Percentiles rank a stretch among this genome's conserved stretches.
phyloP scores from a whole-genome alignment of 1,140 invertebrate species.

The Gryon sp. region DNA sequence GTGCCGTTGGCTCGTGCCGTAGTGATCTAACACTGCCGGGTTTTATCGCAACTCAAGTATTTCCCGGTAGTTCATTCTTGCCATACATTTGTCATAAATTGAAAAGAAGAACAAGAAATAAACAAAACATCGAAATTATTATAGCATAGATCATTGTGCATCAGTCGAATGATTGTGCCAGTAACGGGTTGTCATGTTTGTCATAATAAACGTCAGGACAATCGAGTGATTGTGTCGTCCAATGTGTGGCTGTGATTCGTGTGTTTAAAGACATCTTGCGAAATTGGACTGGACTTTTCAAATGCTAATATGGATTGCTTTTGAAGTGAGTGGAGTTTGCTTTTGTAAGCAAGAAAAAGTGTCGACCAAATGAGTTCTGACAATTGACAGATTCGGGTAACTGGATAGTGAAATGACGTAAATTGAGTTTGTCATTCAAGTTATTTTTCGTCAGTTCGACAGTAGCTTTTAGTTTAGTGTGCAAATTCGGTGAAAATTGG shows the following conservation, averaged over 20 bases:
- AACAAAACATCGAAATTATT: background rate
- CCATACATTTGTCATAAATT: background rate
- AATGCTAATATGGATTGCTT: background rate
- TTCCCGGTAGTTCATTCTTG: constrained; percentile 11
- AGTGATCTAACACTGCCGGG: constrained; percentile 72
- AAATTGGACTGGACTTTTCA: constrained; percentile 5
- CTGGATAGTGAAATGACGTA: too few relatives aligned
- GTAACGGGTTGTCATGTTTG: too few relatives aligned
- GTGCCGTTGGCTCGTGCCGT: constrained; percentile 79
- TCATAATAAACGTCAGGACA: constrained; percentile 1
- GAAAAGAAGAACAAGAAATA: too few relatives aligned
- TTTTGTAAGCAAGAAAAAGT: too few relatives aligned
- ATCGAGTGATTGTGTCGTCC: constrained; percentile 36
- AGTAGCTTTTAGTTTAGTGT: too few relatives aligned
- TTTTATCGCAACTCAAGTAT: constrained; percentile 58
- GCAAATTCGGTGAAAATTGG: too few relatives aligned
- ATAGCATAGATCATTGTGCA: too few relatives aligned
- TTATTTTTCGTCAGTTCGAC: too few relatives aligned
- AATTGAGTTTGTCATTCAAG: too few relatives aligned
- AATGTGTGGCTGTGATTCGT: constrained; percentile 50
- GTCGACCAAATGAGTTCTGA: too few relatives aligned
- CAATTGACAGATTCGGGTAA: too few relatives aligned
- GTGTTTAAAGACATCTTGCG: constrained; percentile 11
- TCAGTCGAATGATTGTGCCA: too few relatives aligned
- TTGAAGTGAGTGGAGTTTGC: background rate